Evolutionary conservation across 2,113 vertebrate species (phyloP).

Genomic region (Colossoma macropomum): DNA sequence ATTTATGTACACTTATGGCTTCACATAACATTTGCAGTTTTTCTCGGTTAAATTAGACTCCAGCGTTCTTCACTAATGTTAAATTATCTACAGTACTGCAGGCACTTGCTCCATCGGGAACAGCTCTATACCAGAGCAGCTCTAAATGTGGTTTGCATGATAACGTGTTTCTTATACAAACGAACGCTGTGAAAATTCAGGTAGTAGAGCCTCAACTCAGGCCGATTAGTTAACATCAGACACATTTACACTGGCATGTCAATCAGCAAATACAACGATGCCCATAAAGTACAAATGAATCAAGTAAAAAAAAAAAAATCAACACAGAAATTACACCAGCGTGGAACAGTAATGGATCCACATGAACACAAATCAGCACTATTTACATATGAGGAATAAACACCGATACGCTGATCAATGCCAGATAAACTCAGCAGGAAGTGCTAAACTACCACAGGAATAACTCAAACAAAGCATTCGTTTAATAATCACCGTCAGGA

Average conservation of each 20-base stretch:
- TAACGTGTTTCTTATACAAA: neutral
- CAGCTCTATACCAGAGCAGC: slow-evolving; percentile 61
- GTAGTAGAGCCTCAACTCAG: slow-evolving; percentile 1
- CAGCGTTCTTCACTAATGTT: slow-evolving; percentile 48
- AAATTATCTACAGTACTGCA: slow-evolving; percentile 73
- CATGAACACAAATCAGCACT: slow-evolving; percentile 6
- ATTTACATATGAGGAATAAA: slow-evolving; percentile 34
- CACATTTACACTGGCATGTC: neutral
- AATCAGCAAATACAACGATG: neutral
- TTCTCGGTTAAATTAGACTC: slow-evolving; percentile 73
- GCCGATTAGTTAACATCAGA: neutral
- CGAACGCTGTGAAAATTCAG: neutral
- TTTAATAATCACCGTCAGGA: slow-evolving; percentile 2
- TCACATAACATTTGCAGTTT: slow-evolving; percentile 85
- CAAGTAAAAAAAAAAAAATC: neutral
- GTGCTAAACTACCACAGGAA: slow-evolving; percentile 3
- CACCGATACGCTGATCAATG: neutral
- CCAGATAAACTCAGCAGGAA: neutral
- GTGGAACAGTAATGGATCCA: neutral
- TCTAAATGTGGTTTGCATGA: slow-evolving; percentile 17
- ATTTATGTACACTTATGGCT: slow-evolving; percentile 92
- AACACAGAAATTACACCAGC: slow-evolving; percentile 1
- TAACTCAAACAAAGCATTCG: neutral
- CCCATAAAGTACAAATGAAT: slow-evolving; percentile 5
- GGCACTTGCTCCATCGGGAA: slow-evolving; percentile 82